Conservation (phyloP, 2,888 invertebrate genomes). For the Cantharis rufa region DNA sequence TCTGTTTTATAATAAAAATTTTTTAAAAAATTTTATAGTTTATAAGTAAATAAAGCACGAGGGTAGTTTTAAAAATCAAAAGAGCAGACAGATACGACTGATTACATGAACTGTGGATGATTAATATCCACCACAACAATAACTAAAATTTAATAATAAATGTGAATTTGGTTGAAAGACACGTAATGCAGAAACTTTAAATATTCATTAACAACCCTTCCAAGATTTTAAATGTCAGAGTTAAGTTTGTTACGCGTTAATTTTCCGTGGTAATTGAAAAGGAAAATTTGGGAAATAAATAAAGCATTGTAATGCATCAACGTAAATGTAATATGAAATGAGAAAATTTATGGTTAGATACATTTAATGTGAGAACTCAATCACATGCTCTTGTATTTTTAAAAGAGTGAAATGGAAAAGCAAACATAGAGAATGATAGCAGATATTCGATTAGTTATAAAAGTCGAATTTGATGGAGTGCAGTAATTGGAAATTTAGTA, state of each 20-base stretch:
- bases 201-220: background rate
- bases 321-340: background rate
- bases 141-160: background rate
- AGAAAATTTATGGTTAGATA: background rate
- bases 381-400: constrained; percentile 6
- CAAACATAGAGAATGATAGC: background rate
- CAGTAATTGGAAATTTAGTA: background rate
- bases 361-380: constrained; percentile 7
- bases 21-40: no score
- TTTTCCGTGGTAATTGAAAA: background rate
- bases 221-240: background rate
- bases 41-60: background rate
- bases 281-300: background rate
- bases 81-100: background rate
- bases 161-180: background rate
- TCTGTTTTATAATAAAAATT: no score
- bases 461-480: background rate
- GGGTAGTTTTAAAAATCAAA: no score
- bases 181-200: background rate
- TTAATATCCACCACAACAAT: background rate
- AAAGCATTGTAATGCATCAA: background rate
- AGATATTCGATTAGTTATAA: background rate
- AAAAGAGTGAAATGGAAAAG: background rate
- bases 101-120: background rate
- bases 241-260: background rate